Evolutionary conservation across 1,140 invertebrate genomes (phyloP).

Genomic region (Cydia pomonella): DNA sequence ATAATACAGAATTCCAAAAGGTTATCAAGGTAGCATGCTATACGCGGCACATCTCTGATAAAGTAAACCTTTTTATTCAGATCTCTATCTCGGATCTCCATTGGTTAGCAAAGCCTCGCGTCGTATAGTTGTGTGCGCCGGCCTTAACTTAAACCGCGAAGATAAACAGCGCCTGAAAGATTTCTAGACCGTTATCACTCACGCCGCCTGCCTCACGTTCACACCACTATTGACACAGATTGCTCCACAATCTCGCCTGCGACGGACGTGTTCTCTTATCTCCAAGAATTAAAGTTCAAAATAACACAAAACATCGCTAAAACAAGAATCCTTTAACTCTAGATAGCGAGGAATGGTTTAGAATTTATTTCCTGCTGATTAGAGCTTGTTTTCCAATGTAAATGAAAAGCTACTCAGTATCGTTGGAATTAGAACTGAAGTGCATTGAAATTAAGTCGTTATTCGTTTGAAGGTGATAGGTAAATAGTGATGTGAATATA

Average conservation of each 20-base stretch:
- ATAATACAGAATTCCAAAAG: too few relatives aligned
- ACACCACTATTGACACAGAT: constrained; percentile 24
- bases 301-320: not conserved
- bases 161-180: not conserved
- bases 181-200: not conserved
- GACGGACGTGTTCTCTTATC: constrained; percentile 15
- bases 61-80: too few relatives aligned
- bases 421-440: not conserved
- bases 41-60: too few relatives aligned
- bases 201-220: constrained; percentile 15
- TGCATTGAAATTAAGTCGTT: not conserved
- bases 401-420: not conserved
- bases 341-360: not conserved
- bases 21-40: too few relatives aligned
- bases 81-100: not conserved
- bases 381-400: not conserved
- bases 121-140: not conserved
- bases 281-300: constrained; percentile 3
- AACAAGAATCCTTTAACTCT: constrained; percentile 11
- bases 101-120: not conserved
- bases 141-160: not conserved
- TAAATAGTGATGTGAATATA: constrained; percentile 22
- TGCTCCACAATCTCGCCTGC: not conserved
- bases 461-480: not conserved
- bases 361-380: constrained; percentile 4